Evolutionary conservation across 1,140 invertebrate species (phyloP).

Genomic region (Drosophila quadrilineata): DNA sequence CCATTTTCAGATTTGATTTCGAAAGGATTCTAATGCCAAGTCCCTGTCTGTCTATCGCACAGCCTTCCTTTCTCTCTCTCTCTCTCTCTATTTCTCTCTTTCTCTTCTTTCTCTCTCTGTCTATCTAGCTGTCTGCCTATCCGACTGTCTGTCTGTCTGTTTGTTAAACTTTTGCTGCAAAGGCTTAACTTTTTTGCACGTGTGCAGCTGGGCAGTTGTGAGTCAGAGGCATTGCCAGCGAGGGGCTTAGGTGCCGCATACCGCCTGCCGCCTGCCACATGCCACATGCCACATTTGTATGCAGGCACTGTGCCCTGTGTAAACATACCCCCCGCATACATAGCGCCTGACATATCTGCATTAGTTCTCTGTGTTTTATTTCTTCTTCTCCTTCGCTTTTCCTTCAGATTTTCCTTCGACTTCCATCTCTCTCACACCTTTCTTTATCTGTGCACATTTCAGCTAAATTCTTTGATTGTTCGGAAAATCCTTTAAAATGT

Average conservation of each 20-base stretch:
- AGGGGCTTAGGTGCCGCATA: neutral
- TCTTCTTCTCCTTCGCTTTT: neutral
- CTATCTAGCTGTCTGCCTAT: slow-evolving; percentile 25
- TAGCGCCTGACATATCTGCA: neutral
- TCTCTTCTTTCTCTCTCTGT: slow-evolving; percentile 28
- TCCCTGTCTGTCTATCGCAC: slow-evolving; percentile 17
- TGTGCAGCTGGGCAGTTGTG: slow-evolving; percentile 44
- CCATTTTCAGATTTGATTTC: slow-evolving; percentile 47
- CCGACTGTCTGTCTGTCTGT: slow-evolving; percentile 2
- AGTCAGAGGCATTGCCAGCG: neutral
- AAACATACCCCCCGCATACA: slow-evolving; percentile 16
- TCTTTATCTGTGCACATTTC: slow-evolving; percentile 37
- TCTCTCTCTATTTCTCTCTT: slow-evolving; percentile 57
- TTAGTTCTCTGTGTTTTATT: slow-evolving; percentile 16
- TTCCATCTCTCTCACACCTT: no score
- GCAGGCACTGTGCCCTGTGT: slow-evolving; percentile 19
- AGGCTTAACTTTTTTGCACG: slow-evolving; percentile 73
- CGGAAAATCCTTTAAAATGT: slow-evolving; percentile 61
- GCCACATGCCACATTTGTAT: slow-evolving; percentile 31
- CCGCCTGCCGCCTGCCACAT: neutral
- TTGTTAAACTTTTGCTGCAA: slow-evolving; percentile 65
- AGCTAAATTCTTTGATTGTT: slow-evolving; percentile 28
- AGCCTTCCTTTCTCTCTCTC: neutral
- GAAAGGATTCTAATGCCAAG: slow-evolving; percentile 57
- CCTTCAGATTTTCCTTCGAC: neutral